These are phyloP conservation scores for Acrocephalus arundinaceus DNA, from an alignment of 2,113 vertebrate genomes.

Conservation along the genomic window DNA sequence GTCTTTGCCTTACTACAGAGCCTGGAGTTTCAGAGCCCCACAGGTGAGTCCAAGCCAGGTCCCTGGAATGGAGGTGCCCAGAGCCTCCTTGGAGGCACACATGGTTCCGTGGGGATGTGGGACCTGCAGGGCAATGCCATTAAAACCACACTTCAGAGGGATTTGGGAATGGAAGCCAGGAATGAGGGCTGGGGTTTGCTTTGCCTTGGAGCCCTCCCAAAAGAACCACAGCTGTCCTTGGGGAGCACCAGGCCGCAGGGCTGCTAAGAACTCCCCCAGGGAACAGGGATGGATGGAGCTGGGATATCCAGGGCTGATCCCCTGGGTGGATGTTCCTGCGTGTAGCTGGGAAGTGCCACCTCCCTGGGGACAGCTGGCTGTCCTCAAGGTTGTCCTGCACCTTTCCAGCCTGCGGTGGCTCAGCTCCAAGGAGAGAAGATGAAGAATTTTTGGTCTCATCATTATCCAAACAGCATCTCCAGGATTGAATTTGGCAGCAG, in stretches of 20 bases:
- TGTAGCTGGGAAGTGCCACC: background rate
- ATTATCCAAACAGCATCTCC: background rate
- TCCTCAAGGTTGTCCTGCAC: background rate
- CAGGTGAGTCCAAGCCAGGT: background rate
- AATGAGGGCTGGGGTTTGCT: background rate
- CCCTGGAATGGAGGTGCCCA: background rate
- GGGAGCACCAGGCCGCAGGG: background rate
- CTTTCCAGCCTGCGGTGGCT: background rate
- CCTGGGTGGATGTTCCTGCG: background rate
- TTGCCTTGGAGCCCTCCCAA: background rate
- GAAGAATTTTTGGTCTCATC: background rate
- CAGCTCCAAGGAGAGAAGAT: rapidly evolving
- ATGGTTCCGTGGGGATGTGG: rapidly evolving
- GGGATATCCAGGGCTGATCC: rapidly evolving
- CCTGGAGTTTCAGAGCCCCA: background rate
- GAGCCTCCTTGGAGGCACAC: rapidly evolving
- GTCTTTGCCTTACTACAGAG: background rate
- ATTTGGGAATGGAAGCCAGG: background rate
- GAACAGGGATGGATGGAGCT: background rate
- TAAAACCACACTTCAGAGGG: rapidly evolving
- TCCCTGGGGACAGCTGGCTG: rapidly evolving
- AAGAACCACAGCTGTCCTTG: rapidly evolving
- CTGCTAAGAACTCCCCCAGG: rapidly evolving
- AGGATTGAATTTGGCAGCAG: background rate
- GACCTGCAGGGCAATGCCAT: background rate